phyloP scores from a whole-genome alignment of 2,113 vertebrate species.

The Epinephelus lanceolatus region DNA sequence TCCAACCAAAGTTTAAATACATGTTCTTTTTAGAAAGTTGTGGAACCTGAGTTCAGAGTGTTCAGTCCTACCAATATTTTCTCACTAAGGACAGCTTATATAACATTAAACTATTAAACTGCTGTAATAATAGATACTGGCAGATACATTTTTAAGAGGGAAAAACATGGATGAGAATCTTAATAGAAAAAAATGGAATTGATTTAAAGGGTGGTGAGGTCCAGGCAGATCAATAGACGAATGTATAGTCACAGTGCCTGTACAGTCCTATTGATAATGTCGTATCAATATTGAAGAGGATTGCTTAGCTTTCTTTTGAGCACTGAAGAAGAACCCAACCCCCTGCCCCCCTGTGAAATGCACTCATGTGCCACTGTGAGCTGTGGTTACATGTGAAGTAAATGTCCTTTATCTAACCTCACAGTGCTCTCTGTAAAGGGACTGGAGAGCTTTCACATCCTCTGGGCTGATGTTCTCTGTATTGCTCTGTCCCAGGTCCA shows the following conservation, averaged over 20 bases:
- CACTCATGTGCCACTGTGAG: background rate
- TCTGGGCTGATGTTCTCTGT: constrained; percentile 88
- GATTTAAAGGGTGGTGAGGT: background rate
- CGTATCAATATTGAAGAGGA: background rate
- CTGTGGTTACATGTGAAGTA: background rate
- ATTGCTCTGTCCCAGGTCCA: constrained; percentile 87
- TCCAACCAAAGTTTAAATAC: constrained; percentile 28
- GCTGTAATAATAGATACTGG: background rate
- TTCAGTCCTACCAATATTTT: background rate
- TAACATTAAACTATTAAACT: constrained; percentile 15
- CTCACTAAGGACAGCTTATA: constrained; percentile 30
- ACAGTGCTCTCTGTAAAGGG: constrained; percentile 94
- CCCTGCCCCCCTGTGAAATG: background rate
- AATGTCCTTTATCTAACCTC: constrained; percentile 86
- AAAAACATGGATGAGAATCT: background rate
- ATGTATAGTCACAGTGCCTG: background rate
- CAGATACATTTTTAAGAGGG: background rate
- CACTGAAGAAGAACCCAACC: background rate
- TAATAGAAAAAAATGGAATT: constrained; percentile 4
- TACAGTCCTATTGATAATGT: constrained; percentile 3
- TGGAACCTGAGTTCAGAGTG: background rate
- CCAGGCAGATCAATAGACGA: background rate
- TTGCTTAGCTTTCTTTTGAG: constrained; percentile 16
- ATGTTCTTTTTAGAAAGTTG: constrained; percentile 2
- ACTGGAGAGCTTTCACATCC: constrained; percentile 92